A percentile compares a stretch with the other conserved stretches of the same genome.
Conservation (phyloP, 2,888 invertebrate genomes). For the Cephus pulcher region DNA sequence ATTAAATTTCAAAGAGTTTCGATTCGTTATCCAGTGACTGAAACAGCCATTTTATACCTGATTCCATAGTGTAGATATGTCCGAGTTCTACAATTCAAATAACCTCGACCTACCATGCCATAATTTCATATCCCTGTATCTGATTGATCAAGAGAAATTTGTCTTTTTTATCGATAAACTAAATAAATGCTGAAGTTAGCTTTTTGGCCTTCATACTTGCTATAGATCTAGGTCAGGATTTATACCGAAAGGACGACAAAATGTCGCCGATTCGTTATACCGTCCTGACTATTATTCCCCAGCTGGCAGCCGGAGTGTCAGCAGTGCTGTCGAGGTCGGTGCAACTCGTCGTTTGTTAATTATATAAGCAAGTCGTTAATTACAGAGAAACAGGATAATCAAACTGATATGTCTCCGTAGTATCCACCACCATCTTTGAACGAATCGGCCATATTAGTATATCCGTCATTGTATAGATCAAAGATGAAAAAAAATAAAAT, state of each 20-base stretch:
- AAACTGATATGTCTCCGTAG: not conserved
- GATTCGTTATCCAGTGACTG: not conserved
- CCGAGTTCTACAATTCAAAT: not conserved
- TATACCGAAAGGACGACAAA: not conserved
- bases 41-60: not conserved
- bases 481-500: not conserved
- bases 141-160: not conserved
- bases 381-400: not conserved
- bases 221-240: not conserved
- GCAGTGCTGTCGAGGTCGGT: not conserved
- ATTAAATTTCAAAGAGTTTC: not conserved
- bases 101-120: not conserved
- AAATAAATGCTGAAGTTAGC: not conserved
- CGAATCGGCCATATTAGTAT: not conserved
- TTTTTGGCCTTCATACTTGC: not conserved
- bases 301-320: not conserved
- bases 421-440: not conserved
- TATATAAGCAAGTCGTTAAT: not conserved
- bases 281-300: not conserved
- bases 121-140: not conserved
- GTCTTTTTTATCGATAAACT: not conserved
- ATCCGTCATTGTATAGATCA: not conserved
- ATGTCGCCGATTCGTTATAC: not conserved
- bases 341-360: not conserved
- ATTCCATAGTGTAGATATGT: not conserved